phyloP scores from a whole-genome alignment of 2,113 vertebrate species.

The Cyprinodon variegatus region DNA sequence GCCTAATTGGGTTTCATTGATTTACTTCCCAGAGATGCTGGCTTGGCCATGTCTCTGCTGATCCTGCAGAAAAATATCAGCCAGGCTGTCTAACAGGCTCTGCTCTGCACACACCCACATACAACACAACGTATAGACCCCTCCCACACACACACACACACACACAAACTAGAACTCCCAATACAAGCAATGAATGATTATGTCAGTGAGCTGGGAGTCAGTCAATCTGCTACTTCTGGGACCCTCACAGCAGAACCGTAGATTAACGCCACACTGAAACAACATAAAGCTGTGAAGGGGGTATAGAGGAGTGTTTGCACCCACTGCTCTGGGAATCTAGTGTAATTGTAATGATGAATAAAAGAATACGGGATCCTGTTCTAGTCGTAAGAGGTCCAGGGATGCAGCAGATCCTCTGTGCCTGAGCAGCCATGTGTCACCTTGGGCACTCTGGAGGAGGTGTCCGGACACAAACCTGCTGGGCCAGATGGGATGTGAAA shows the following conservation, averaged over 20 bases:
- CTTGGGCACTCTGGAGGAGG: conserved; percentile 68
- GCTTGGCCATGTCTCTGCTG: conserved; percentile 75
- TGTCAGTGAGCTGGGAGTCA: conserved; percentile 71
- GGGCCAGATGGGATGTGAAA: conserved; percentile 64
- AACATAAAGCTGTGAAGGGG: conserved; percentile 39
- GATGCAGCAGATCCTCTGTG: conserved; percentile 58
- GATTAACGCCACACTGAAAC: conserved; percentile 62
- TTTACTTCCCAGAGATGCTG: conserved; percentile 72
- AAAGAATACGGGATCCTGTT: conserved; percentile 34
- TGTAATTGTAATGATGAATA: not conserved
- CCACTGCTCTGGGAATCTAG: conserved; percentile 25
- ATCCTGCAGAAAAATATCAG: conserved; percentile 78
- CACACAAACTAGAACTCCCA: conserved; percentile 36
- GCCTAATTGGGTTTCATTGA: conserved; percentile 81
- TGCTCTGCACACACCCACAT: conserved; percentile 36
- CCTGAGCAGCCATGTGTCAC: conserved; percentile 64
- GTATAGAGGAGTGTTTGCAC: conserved; percentile 20
- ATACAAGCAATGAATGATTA: conserved; percentile 71
- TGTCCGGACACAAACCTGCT: conserved; percentile 65
- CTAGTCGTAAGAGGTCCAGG: conserved; percentile 29
- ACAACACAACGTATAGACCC: conserved; percentile 25
- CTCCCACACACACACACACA: not conserved
- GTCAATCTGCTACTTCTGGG: conserved; percentile 65
- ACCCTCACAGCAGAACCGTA: conserved; percentile 59
- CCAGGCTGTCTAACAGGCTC: conserved; percentile 63